Evolutionary conservation across 2,113 vertebrate genomes (phyloP), one percentile per base, ranked within the genome.

Genomic region (Polyodon spathula): DNA sequence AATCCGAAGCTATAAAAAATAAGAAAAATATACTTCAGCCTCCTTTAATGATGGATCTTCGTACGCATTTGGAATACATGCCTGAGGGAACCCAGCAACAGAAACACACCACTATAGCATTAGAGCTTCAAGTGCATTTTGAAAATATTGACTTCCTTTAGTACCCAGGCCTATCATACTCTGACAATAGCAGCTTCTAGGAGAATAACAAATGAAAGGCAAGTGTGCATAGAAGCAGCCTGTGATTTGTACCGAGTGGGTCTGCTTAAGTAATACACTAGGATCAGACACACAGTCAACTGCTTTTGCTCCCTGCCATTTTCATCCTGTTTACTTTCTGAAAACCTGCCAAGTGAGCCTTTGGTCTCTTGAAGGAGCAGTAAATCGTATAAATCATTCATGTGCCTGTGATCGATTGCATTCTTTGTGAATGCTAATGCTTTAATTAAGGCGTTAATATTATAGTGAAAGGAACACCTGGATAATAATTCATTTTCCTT

Each of bases 371-470:
- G 27, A 42, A 60, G 58, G 41, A 60, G 58, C 58, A 4, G 17
- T 48, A 37, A 6, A n/a, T 48, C 17, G n/a, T 9, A 15, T 60
- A 27, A 60, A 60, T 60, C 10, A 60, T 60, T 60, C 58, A 60
- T 60, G 58, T 48, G 43, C 58, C 48, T 42, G 46, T 43, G n/a
- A 60, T 60, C 44, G 58, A 60, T 60, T 60, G 58, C 58, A 40
- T 60, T 50, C 58, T 60, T 15, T 27, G 27, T 39, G 58, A 41
- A 46, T 50, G 44, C 58, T 60, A 16, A 51, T 43, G 15, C 43
- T 60, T 60, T 60, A 60, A 60, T 60, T 60, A 60, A 50, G 58
- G 38, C 48, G 58, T 60, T 50, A 60, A 50, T 60, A 42, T 46
- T 16, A 60, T 60, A 38, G 44, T 38, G 58, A 60, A 60, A 60